phyloP scores from a whole-genome alignment of 2,888 invertebrate genomes.

The Theodoxus fluviatilis region DNA sequence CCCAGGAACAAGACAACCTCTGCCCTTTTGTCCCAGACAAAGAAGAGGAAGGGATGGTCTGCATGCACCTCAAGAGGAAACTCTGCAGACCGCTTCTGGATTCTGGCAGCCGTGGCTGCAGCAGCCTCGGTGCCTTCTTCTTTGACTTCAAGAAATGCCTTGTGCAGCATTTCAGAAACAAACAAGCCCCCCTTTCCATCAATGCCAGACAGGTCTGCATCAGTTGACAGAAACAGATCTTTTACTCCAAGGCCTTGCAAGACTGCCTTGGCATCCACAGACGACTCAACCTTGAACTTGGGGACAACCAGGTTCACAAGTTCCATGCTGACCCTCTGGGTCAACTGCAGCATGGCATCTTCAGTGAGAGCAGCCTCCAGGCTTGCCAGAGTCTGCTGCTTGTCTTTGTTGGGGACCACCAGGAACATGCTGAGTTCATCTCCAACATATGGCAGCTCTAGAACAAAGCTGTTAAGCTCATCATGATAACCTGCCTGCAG shows the following conservation, averaged over 20 bases:
- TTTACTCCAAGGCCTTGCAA: constrained; percentile 49
- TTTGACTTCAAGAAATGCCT: constrained; percentile 61
- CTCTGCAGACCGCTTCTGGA: constrained; percentile 33
- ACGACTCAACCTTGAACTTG: no score
- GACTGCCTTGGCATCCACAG: no score
- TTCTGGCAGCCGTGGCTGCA: constrained; percentile 50
- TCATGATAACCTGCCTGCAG: constrained; percentile 68
- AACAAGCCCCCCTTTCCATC: no score
- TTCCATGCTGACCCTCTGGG: no score
- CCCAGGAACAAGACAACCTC: constrained; percentile 43
- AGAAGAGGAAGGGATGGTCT: constrained; percentile 58
- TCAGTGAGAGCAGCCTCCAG: constrained; percentile 38
- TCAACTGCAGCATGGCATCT: no score
- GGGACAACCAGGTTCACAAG: no score
- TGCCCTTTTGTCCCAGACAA: constrained; percentile 44
- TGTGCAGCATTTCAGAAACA: constrained; percentile 55
- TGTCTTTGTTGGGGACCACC: constrained; percentile 48
- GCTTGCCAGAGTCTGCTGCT: constrained; percentile 42
- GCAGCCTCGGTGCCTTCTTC: constrained; percentile 63
- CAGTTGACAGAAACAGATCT: constrained; percentile 44
- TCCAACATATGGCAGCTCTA: constrained; percentile 76
- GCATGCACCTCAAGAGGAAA: constrained; percentile 40
- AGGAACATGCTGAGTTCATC: constrained; percentile 52
- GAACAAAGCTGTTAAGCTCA: constrained; percentile 76
- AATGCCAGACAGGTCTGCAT: no score